Evolutionary conservation across 2,888 invertebrate genomes (phyloP).

Genomic region (Oscheius onirici): DNA sequence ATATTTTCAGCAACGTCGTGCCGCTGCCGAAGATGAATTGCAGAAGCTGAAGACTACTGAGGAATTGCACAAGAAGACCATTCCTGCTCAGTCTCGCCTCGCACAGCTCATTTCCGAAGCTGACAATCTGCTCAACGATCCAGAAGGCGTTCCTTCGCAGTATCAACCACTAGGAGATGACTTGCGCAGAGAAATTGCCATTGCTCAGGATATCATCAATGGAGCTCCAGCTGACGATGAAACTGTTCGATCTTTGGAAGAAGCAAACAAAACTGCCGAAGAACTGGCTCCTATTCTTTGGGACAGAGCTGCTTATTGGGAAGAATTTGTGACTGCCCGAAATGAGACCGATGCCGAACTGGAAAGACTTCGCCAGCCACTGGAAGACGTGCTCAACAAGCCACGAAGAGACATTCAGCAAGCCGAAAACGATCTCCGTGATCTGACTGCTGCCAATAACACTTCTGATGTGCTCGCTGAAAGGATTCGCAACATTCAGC

Average conservation of each 20-base stretch:
- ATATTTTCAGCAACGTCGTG: conserved; percentile 38
- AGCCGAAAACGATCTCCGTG: conserved; percentile 36
- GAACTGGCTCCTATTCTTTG: conserved; percentile 44
- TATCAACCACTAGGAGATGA: conserved; percentile 41
- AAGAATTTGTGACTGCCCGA: conserved; percentile 50
- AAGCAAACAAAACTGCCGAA: conserved; percentile 38
- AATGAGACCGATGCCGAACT: conserved; percentile 51
- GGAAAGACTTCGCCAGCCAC: conserved; percentile 40
- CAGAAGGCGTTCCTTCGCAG: conserved; percentile 45
- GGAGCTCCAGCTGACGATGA: conserved; percentile 34
- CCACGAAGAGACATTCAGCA: conserved; percentile 35
- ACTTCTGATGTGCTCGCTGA: conserved; percentile 39
- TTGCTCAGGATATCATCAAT: conserved; percentile 30
- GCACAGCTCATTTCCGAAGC: conserved; percentile 44
- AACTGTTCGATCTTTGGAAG: conserved; percentile 35
- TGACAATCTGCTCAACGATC: conserved; percentile 39
- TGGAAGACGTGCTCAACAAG: conserved; percentile 39
- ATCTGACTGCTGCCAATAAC: conserved; percentile 34
- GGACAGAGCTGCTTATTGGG: conserved; percentile 45
- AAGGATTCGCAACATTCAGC: conserved; percentile 45
- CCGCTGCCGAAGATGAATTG: conserved; percentile 40
- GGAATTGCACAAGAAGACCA: conserved; percentile 36
- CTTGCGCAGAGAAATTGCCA: conserved; percentile 35
- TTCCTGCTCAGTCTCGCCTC: conserved; percentile 36
- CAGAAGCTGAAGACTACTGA: conserved; percentile 41